A percentile compares a stretch with the other conserved stretches of the same genome.
Conservation (phyloP, 2,888 invertebrate genomes). For the Pristionchus fissidentatus region DNA sequence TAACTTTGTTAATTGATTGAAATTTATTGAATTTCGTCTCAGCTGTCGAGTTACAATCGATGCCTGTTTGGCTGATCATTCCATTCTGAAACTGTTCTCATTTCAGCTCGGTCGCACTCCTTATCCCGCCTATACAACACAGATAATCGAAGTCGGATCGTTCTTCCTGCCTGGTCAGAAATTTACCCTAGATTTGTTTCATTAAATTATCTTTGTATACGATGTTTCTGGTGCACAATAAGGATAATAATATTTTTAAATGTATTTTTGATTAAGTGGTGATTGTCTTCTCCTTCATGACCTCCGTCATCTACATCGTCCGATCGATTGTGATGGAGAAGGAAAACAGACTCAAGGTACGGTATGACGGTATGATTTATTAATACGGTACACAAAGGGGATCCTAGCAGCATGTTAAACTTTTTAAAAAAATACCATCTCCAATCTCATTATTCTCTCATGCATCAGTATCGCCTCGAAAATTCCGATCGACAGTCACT, state of each 20-base stretch:
- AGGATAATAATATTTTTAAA: slow-evolving; percentile 78
- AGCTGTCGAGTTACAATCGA: too few species aligned
- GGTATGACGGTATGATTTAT: too few species aligned
- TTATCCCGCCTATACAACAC: slow-evolving; percentile 65
- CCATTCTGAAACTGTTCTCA: too few species aligned
- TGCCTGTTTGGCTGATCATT: too few species aligned
- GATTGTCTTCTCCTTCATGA: slow-evolving; percentile 87
- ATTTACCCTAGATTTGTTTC: too few species aligned
- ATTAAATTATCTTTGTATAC: not conserved
- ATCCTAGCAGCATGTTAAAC: too few species aligned
- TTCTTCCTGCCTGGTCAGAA: slow-evolving; percentile 21
- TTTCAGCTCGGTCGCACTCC: slow-evolving; percentile 59
- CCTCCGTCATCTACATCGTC: slow-evolving; percentile 86
- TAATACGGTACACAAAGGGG: too few species aligned
- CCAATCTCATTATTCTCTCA: too few species aligned
- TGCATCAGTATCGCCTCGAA: too few species aligned
- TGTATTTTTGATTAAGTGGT: slow-evolving; percentile 81
- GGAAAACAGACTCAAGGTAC: slow-evolving; percentile 84
- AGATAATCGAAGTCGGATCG: slow-evolving; percentile 63
- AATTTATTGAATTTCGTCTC: too few species aligned
- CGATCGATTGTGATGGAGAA: slow-evolving; percentile 85
- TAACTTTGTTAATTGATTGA: not conserved
- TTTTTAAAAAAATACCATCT: too few species aligned
- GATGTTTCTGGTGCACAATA: not conserved
- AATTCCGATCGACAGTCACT: too few species aligned